phyloP scores from a whole-genome alignment of 2,888 invertebrate species.

The Arctia plantaginis region DNA sequence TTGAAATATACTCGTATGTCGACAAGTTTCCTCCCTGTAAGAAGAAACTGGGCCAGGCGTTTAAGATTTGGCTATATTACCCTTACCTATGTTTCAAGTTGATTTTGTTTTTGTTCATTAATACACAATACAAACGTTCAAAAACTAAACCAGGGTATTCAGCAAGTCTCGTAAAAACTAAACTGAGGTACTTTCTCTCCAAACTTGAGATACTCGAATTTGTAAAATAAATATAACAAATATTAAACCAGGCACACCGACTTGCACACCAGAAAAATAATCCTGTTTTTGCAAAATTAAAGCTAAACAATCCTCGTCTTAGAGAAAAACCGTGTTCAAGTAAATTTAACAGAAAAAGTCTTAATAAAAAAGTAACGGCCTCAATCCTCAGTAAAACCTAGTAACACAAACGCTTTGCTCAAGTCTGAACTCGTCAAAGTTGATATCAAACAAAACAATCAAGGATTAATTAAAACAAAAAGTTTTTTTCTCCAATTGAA shows the following conservation, averaged over 20 bases:
- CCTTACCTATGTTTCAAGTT: too few relatives aligned
- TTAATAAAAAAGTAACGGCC: neutral
- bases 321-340: neutral
- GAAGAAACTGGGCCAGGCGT: too few relatives aligned
- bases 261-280: neutral
- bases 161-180: too few relatives aligned
- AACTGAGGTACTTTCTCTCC: too few relatives aligned
- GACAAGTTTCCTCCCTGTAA: too few relatives aligned
- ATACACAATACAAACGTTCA: too few relatives aligned
- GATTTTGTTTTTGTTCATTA: too few relatives aligned
- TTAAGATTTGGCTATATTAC: too few relatives aligned
- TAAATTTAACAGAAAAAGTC: neutral
- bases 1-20: too few relatives aligned
- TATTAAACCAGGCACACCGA: neutral
- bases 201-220: neutral
- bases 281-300: neutral
- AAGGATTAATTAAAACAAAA: constrained; percentile 22
- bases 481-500: constrained; percentile 39
- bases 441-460: constrained; percentile 29
- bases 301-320: neutral
- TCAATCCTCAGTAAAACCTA: neutral
- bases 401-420: constrained; percentile 3
- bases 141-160: too few relatives aligned
- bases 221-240: neutral
- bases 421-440: neutral